A percentile compares a stretch with the other conserved stretches of the same genome.
Evolutionary conservation across 2,113 vertebrate species (phyloP).

Genomic region (Caracal caracal): DNA sequence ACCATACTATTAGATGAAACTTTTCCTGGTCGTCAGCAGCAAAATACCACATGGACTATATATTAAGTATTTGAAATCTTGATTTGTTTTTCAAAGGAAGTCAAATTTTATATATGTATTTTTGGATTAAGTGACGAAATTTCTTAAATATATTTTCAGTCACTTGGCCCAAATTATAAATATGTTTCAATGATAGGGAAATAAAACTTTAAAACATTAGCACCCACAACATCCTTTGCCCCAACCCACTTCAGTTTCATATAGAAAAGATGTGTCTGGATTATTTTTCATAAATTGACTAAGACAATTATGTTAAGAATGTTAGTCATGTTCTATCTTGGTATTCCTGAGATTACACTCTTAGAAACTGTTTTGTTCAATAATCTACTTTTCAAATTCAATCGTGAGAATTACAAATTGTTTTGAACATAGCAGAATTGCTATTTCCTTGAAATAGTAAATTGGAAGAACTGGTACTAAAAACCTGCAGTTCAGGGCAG

Average conservation of each 20-base stretch:
- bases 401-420: neutral
- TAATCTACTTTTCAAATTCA: conserved; percentile 59
- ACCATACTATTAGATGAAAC: neutral
- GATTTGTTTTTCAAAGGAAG: neutral
- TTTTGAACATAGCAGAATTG: conserved; percentile 50
- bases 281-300: conserved; percentile 47
- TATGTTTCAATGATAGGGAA: neutral
- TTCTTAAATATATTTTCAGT: conserved; percentile 10
- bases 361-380: conserved; percentile 35
- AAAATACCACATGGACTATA: neutral
- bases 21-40: neutral
- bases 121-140: conserved; percentile 30
- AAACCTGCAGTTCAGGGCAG: conserved; percentile 58
- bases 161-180: neutral
- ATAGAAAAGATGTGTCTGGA: neutral
- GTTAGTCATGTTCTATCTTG: conserved; percentile 27
- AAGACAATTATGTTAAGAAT: conserved; percentile 41
- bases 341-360: conserved; percentile 33
- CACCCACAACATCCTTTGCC: neutral
- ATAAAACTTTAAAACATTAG: conserved; percentile 45
- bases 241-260: conserved; percentile 34
- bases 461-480: conserved; percentile 57
- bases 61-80: neutral
- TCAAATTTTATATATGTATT: conserved; percentile 41
- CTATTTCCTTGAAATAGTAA: conserved; percentile 66